These are phyloP conservation scores for Pocillopora damicornis DNA, from an alignment of 64 coral and sea anemone species.

Conservation along the genomic window DNA sequence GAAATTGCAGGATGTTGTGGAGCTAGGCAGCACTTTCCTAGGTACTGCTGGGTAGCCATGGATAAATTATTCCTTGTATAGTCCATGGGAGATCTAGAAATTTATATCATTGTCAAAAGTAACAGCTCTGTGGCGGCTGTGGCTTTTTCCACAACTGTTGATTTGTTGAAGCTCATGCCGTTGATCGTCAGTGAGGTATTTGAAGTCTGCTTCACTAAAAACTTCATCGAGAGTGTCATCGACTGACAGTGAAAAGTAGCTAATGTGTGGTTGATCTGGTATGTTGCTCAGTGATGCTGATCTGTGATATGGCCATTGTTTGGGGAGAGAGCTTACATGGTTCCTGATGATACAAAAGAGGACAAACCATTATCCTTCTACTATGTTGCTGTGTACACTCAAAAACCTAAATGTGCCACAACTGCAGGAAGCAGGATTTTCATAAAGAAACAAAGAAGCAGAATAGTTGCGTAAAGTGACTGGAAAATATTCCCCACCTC, in stretches of 20 bases:
- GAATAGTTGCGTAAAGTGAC: too few species aligned
- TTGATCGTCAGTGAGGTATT: constrained; percentile 77
- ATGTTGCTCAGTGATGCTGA: constrained; percentile 57
- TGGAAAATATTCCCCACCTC: too few species aligned
- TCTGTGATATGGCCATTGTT: constrained; percentile 34
- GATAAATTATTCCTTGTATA: constrained; percentile 93
- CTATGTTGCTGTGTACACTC: too few species aligned
- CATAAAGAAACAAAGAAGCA: too few species aligned
- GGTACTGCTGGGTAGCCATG: constrained; percentile 79
- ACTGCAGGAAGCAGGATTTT: too few species aligned
- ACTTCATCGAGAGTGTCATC: constrained; percentile 75
- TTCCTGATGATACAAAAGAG: background rate
- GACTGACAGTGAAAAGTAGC: constrained; percentile 74
- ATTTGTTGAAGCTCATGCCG: constrained; percentile 44
- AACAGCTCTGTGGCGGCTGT: constrained; percentile 40
- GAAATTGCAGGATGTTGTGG: background rate
- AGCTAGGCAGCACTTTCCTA: constrained; percentile 67
- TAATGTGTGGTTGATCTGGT: constrained; percentile 73
- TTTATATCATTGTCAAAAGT: constrained; percentile 8
- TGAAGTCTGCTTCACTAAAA: constrained; percentile 57
- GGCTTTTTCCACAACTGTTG: background rate
- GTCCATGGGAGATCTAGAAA: constrained; percentile 19
- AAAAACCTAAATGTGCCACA: too few species aligned
- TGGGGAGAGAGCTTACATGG: background rate
- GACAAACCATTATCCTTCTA: background rate